Evolutionary conservation across 2,113 vertebrate genomes (phyloP).

Genomic region (Sebastes fasciatus): DNA sequence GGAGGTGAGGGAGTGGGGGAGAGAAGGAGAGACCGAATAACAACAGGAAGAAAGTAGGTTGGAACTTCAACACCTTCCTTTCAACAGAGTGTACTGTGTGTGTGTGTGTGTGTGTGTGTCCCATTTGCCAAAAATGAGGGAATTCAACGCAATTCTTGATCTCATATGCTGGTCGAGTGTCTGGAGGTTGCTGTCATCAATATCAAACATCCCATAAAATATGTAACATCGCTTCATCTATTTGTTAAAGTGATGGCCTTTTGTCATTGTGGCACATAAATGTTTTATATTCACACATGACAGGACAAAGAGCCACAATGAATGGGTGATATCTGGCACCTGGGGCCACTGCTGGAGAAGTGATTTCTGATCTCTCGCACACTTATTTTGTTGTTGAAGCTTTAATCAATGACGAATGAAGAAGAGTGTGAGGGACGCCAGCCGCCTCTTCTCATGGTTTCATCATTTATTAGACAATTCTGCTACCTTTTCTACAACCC

Average conservation of each 20-base stretch:
- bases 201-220: neutral
- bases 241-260: neutral
- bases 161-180: neutral
- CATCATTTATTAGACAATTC: too few relatives aligned
- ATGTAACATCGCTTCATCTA: neutral
- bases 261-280: neutral
- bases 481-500: too few relatives aligned
- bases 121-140: neutral
- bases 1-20: neutral
- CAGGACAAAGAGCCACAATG: neutral
- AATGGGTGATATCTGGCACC: too few relatives aligned
- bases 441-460: too few relatives aligned
- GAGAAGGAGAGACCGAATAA: neutral
- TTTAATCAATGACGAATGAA: too few relatives aligned
- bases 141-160: conserved; percentile 6
- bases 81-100: neutral
- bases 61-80: conserved; percentile 25
- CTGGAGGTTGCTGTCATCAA: neutral
- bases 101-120: conserved; percentile 3
- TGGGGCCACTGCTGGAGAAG: neutral
- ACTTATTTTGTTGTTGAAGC: too few relatives aligned
- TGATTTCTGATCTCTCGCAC: neutral
- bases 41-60: conserved; percentile 11
- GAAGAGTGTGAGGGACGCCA: too few relatives aligned
- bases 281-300: neutral